phyloP scores from a whole-genome alignment of 2,888 invertebrate genomes.

The Cataglyphis cursor region DNA sequence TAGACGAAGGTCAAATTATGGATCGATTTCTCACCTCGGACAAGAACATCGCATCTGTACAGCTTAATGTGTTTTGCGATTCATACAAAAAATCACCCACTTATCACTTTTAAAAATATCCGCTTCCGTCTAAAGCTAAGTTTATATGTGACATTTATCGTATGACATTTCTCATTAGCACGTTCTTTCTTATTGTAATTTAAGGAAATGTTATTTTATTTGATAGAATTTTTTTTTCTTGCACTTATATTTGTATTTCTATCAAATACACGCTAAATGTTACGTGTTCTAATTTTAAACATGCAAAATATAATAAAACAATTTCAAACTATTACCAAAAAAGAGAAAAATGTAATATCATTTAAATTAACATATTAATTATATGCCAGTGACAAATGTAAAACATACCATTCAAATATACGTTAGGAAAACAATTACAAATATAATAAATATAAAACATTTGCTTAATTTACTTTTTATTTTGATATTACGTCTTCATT shows the following conservation, averaged over 20 bases:
- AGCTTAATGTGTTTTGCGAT: conserved; percentile 25
- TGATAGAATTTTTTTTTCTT: conserved; percentile 11
- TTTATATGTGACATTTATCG: conserved; percentile 47
- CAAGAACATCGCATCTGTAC: conserved; percentile 17
- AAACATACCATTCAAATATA: neutral
- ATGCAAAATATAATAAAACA: neutral
- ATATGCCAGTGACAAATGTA: neutral
- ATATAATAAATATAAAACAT: neutral
- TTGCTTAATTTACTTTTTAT: neutral
- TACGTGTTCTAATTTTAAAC: neutral
- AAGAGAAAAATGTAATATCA: neutral
- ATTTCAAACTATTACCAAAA: neutral
- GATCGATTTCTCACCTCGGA: conserved; percentile 29
- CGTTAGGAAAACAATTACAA: conserved; percentile 15
- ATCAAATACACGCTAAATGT: conserved; percentile 7
- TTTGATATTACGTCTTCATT: neutral
- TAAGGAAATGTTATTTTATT: neutral
- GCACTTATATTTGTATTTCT: neutral
- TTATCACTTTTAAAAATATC: conserved; percentile 39
- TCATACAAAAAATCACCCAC: conserved; percentile 25
- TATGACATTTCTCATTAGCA: conserved; percentile 45
- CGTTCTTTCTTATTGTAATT: neutral
- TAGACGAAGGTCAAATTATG: conserved; percentile 33
- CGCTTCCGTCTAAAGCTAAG: conserved; percentile 18
- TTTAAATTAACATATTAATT: neutral